phyloP scores from a whole-genome alignment of 2,888 invertebrate genomes.

The Chrysolina haemoptera region DNA sequence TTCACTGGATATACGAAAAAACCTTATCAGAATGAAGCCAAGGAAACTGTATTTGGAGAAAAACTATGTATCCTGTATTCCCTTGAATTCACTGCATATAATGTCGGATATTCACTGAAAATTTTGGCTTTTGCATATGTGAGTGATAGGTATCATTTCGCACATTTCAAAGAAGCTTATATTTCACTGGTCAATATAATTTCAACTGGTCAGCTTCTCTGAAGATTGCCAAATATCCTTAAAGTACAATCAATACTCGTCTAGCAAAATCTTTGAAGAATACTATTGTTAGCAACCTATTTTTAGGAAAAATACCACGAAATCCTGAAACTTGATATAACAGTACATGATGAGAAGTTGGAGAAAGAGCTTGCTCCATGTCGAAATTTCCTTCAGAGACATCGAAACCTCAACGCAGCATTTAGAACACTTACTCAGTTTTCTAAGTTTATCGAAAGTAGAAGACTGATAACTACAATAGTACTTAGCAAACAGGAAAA shows the following conservation, averaged over 20 bases:
- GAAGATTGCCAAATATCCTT: background rate
- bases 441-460: constrained; percentile 6
- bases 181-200: background rate
- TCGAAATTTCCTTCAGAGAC: constrained; percentile 2
- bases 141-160: background rate
- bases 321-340: constrained; percentile 4
- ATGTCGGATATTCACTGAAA: constrained; percentile 1
- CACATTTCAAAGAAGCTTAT: background rate
- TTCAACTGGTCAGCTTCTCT: background rate
- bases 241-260: background rate
- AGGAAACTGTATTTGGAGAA: constrained; percentile 6
- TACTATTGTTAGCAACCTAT: background rate
- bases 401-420: constrained; percentile 3
- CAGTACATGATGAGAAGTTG: background rate
- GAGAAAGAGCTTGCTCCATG: background rate
- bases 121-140: constrained; percentile 14
- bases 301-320: constrained; percentile 12
- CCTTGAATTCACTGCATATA: background rate
- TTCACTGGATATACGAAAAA: constrained; percentile 5
- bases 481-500: constrained; percentile 4
- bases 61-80: background rate
- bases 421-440: background rate
- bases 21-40: constrained; percentile 6
- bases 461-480: constrained; percentile 1
- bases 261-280: background rate